Percentiles rank a stretch among this genome's conserved stretches.
Evolutionary conservation across 2,888 invertebrate genomes (phyloP).

Genomic region (Aphrophora alni): DNA sequence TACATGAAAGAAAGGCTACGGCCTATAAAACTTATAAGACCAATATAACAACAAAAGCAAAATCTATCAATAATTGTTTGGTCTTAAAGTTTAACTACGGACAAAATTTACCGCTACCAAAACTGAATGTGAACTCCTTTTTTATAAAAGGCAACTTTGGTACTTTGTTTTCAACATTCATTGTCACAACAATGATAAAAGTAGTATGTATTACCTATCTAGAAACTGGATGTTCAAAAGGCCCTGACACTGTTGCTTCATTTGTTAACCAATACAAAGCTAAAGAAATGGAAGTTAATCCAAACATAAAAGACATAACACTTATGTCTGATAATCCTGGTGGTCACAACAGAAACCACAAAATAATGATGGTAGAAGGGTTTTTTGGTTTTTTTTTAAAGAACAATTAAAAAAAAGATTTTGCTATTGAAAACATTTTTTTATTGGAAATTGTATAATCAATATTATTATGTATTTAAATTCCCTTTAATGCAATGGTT

Average conservation of each 20-base stretch:
- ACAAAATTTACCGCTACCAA: conserved; percentile 47
- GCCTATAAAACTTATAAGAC: conserved; percentile 34
- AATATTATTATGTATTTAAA: background rate
- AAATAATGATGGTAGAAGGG: conserved; percentile 7
- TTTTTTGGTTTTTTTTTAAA: no score
- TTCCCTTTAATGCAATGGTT: background rate
- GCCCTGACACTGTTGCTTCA: conserved; percentile 13
- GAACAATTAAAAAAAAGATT: no score
- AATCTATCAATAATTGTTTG: conserved; percentile 30
- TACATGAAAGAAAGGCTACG: conserved; percentile 34
- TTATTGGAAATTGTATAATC: background rate
- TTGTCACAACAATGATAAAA: conserved; percentile 40
- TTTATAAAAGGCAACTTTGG: conserved; percentile 45
- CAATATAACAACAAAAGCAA: conserved; percentile 32
- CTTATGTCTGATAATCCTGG: conserved; percentile 8
- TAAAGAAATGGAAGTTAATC: background rate
- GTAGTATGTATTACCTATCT: conserved; percentile 37
- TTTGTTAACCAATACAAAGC: background rate
- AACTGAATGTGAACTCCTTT: conserved; percentile 35
- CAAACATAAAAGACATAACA: conserved; percentile 12
- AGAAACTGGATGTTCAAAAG: conserved; percentile 22
- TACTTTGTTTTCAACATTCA: conserved; percentile 47
- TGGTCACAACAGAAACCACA: background rate
- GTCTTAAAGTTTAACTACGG: conserved; percentile 47
- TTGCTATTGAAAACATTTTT: no score